phyloP scores from a whole-genome alignment of 1,140 invertebrate species.

The Drosophila saltans region DNA sequence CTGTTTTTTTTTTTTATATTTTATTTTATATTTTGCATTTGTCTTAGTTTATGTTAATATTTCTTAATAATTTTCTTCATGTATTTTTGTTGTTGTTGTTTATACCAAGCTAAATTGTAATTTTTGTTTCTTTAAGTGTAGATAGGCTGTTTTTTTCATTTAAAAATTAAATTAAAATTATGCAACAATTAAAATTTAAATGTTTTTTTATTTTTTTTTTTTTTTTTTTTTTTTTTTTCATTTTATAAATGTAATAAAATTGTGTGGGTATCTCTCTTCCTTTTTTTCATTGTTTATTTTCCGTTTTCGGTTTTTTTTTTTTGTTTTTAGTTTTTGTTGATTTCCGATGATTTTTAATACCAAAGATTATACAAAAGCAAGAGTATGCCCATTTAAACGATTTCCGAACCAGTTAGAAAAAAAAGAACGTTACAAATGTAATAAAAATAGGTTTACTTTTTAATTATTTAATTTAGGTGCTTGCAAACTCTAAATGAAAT shows the following conservation, averaged over 20 bases:
- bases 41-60: constrained; percentile 19
- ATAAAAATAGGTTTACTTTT: not conserved
- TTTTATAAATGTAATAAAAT: constrained; percentile 82
- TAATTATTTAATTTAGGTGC: not conserved
- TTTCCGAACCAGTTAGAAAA: not conserved
- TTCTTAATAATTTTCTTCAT: constrained; percentile 46
- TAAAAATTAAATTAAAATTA: constrained; percentile 81
- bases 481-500: not conserved
- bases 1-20: constrained; percentile 50
- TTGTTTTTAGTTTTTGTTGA: constrained; percentile 63
- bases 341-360: constrained; percentile 28
- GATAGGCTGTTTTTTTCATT: constrained; percentile 48
- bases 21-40: constrained; percentile 28
- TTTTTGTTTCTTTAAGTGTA: constrained; percentile 49
- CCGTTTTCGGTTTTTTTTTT: constrained; percentile 49
- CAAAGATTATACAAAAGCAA: constrained; percentile 3
- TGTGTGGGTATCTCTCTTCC: constrained; percentile 67
- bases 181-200: constrained; percentile 82
- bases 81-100: constrained; percentile 40
- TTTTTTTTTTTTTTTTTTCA: constrained; percentile 49
- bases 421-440: constrained; percentile 1
- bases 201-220: constrained; percentile 47
- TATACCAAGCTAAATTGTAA: constrained; percentile 58
- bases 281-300: constrained; percentile 28
- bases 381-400: not conserved